Conservation (phyloP, 2,888 invertebrate species). For the Leucozona laternaria region DNA sequence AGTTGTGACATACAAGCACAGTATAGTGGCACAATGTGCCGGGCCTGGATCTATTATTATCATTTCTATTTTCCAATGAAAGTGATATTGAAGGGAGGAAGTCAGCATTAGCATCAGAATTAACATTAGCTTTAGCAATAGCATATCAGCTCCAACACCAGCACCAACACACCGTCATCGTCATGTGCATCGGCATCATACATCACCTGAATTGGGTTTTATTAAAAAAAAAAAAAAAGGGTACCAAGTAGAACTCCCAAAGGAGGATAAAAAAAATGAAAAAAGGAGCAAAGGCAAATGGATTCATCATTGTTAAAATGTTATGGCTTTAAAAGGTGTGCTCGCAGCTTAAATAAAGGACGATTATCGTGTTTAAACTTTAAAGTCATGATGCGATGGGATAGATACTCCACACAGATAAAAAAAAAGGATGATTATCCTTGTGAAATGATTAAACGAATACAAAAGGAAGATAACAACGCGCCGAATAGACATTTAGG, state of each 20-base stretch:
- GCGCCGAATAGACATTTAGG: background rate
- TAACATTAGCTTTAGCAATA: background rate
- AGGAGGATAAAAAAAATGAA: slow-evolving; percentile 9
- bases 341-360: background rate
- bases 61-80: slow-evolving; percentile 45
- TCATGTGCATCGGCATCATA: slow-evolving; percentile 32
- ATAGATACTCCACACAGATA: background rate
- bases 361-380: background rate
- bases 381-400: background rate
- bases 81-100: slow-evolving; percentile 45
- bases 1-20: slow-evolving; percentile 52
- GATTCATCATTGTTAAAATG: slow-evolving; percentile 14
- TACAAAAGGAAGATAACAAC: background rate
- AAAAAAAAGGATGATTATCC: slow-evolving; percentile 6
- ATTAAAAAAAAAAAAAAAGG: background rate
- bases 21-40: slow-evolving; percentile 9
- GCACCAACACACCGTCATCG: background rate
- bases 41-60: slow-evolving; percentile 43
- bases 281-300: background rate
- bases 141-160: background rate
- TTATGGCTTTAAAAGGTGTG: slow-evolving; percentile 22
- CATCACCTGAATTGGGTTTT: slow-evolving; percentile 53
- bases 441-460: background rate
- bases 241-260: slow-evolving; percentile 11
- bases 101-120: background rate